Evolutionary conservation across 1,140 invertebrate species (phyloP).

Genomic region (Akabosia matsudoensis): DNA sequence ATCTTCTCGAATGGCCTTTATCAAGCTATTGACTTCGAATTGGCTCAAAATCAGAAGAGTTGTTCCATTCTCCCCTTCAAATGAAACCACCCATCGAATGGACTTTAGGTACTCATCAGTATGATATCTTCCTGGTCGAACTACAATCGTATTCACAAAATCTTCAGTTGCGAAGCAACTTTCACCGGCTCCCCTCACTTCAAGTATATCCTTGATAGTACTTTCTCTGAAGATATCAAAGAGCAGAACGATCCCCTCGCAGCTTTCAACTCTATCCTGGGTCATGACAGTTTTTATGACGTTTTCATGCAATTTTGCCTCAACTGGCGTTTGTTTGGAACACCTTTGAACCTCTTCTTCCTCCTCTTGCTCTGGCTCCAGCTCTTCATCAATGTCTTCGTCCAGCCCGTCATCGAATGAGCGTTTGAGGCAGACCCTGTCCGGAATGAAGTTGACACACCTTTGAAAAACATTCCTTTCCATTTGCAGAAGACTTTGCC

Average conservation of each 20-base stretch:
- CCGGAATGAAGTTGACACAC: background rate
- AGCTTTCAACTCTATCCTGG: background rate
- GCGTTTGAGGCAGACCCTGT: background rate
- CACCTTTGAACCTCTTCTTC: constrained; percentile 1
- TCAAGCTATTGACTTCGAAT: constrained; percentile 33
- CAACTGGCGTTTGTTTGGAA: background rate
- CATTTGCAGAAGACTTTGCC: background rate
- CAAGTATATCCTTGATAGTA: constrained; percentile 10
- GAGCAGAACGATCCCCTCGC: constrained; percentile 22
- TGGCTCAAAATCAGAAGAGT: constrained; percentile 31
- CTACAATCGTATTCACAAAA: constrained; percentile 24
- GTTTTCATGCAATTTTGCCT: background rate
- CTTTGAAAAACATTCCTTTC: background rate
- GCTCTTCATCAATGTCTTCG: constrained; percentile 41
- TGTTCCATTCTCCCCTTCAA: background rate
- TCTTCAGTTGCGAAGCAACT: constrained; percentile 28
- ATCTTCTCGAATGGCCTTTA: background rate
- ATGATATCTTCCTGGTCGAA: background rate
- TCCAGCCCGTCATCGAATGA: constrained; percentile 41
- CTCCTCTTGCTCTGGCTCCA: constrained; percentile 36
- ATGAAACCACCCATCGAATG: background rate
- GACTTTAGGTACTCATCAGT: background rate
- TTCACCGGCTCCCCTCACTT: constrained; percentile 24
- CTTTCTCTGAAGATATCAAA: background rate
- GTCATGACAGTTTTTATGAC: background rate